Evolutionary conservation across 2,113 vertebrate species (phyloP).

Genomic region (Setophaga kirtlandii): DNA sequence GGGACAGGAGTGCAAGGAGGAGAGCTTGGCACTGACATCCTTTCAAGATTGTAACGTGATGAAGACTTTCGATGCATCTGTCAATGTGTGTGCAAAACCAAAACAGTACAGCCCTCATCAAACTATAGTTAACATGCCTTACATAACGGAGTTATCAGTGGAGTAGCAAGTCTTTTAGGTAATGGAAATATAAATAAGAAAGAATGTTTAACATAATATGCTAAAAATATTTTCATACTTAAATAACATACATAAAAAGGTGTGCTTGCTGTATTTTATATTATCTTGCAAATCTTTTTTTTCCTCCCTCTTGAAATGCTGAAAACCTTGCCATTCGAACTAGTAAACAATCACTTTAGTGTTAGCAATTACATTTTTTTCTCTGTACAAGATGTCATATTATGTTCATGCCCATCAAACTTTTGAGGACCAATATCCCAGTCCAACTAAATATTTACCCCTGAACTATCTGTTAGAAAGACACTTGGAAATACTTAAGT

Average conservation of each 20-base stretch:
- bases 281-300: conserved; percentile 73
- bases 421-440: conserved; percentile 79
- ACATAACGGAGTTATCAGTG: conserved; percentile 75
- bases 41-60: conserved; percentile 68
- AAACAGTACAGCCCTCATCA: conserved; percentile 70
- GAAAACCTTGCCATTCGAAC: conserved; percentile 71
- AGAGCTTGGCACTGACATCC: conserved; percentile 66
- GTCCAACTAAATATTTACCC: conserved; percentile 66
- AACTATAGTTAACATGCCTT: conserved; percentile 81
- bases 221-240: conserved; percentile 89
- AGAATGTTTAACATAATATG: conserved; percentile 87
- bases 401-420: conserved; percentile 61
- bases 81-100: conserved; percentile 75
- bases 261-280: conserved; percentile 84
- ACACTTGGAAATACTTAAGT: conserved; percentile 75
- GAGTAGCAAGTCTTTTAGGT: conserved; percentile 79
- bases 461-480: conserved; percentile 62
- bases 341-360: conserved; percentile 66
- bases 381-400: conserved; percentile 42
- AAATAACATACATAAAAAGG: conserved; percentile 84
- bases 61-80: conserved; percentile 68
- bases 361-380: conserved; percentile 58
- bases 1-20: conserved; percentile 36
- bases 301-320: conserved; percentile 69
- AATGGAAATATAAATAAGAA: conserved; percentile 83